Percentiles rank a stretch among this genome's conserved stretches.
These are phyloP conservation scores for Neolamprologus ventralis DNA, from an alignment of 2,113 vertebrate genomes.

Conservation along the genomic window DNA sequence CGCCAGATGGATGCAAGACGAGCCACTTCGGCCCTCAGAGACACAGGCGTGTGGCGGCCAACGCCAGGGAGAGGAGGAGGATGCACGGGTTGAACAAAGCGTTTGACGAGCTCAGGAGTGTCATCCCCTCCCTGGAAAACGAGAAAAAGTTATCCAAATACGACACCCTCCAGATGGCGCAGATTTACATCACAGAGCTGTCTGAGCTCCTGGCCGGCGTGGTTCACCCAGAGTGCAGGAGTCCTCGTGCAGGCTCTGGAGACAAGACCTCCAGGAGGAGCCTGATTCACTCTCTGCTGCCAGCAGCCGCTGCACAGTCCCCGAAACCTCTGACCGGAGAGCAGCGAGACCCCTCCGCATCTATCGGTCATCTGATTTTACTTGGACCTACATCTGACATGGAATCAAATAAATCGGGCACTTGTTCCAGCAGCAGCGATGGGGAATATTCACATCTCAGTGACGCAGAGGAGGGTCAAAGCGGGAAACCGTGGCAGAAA, in stretches of 20 bases:
- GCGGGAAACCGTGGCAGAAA: constrained; percentile 34
- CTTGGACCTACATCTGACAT: constrained; percentile 51
- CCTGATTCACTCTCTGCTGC: constrained; percentile 28
- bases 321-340: neutral
- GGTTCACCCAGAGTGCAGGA: constrained; percentile 49
- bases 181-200: constrained; percentile 78
- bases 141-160: constrained; percentile 79
- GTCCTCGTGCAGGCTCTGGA: neutral
- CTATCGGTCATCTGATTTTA: constrained; percentile 60
- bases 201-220: constrained; percentile 70
- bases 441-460: constrained; percentile 72
- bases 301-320: neutral
- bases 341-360: constrained; percentile 1
- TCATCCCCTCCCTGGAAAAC: constrained; percentile 75
- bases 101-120: constrained; percentile 75
- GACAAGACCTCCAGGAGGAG: constrained; percentile 38
- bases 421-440: constrained; percentile 64
- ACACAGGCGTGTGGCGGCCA: constrained; percentile 75
- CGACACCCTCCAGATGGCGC: constrained; percentile 79
- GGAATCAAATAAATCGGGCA: constrained; percentile 19
- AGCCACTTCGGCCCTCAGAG: constrained; percentile 51
- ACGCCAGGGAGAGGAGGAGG: constrained; percentile 74
- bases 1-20: neutral
- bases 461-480: constrained; percentile 65
- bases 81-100: constrained; percentile 79